These are phyloP conservation scores for Alligator mississippiensis DNA, from an alignment of 2,113 vertebrate genomes.

Conservation along the genomic window DNA sequence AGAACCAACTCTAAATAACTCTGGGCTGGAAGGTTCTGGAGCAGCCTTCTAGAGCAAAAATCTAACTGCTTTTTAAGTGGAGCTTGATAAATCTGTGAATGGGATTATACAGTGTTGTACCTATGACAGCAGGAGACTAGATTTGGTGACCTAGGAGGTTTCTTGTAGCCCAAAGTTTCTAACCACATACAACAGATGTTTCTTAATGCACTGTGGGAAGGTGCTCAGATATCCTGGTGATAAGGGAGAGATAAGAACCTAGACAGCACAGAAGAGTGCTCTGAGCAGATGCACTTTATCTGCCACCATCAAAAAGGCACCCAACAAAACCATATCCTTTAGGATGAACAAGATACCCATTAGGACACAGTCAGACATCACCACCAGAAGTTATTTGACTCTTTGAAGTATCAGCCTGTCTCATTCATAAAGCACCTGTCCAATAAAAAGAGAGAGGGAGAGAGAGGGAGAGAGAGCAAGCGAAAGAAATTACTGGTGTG, in stretches of 20 bases:
- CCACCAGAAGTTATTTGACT: not conserved
- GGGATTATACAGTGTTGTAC: too few species aligned
- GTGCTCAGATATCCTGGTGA: not conserved
- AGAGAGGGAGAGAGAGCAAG: too few species aligned
- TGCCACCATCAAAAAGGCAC: not conserved
- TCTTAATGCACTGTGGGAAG: not conserved
- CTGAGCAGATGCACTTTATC: not conserved
- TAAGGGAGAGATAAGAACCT: not conserved
- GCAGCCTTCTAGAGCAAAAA: too few species aligned
- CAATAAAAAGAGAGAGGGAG: not conserved
- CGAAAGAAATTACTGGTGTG: not conserved
- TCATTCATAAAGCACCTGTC: conserved; percentile 24
- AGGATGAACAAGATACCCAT: not conserved
- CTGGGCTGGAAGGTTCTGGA: too few species aligned
- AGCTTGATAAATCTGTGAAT: too few species aligned
- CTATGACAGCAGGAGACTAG: too few species aligned
- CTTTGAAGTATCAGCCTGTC: not conserved
- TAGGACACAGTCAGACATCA: too few species aligned
- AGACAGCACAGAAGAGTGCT: not conserved
- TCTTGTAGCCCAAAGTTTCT: too few species aligned
- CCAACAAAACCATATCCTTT: not conserved
- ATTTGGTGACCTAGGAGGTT: too few species aligned
- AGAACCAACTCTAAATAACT: too few species aligned
- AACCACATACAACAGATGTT: conserved; percentile 16
- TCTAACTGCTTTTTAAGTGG: too few species aligned